These are phyloP conservation scores for Gopherus evgoodei DNA, from an alignment of 2,113 vertebrate species.

Conservation along the genomic window DNA sequence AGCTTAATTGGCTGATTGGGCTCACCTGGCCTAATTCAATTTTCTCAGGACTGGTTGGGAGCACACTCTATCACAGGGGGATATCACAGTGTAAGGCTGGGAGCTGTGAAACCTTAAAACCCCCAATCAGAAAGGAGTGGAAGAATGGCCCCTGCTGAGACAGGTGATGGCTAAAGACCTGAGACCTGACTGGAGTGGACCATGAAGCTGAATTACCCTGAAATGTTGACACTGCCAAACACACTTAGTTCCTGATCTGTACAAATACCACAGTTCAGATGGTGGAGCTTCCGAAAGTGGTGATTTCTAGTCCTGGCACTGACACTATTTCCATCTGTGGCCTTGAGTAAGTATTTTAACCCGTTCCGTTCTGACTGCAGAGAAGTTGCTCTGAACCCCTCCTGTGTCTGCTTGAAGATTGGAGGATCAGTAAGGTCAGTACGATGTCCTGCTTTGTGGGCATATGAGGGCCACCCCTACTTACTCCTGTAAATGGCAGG, in stretches of 20 bases:
- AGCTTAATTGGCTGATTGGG: not conserved
- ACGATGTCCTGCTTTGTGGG: not conserved
- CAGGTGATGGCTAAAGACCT: not conserved
- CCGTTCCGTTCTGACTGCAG: not conserved
- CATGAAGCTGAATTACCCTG: not conserved
- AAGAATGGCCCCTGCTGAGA: not conserved
- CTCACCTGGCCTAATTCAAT: not conserved
- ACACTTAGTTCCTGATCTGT: not conserved
- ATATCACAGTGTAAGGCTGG: not conserved
- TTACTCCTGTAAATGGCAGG: not conserved
- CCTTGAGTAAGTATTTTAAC: conserved; percentile 43
- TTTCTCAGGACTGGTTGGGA: not conserved
- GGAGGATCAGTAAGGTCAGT: not conserved
- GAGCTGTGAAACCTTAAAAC: not conserved
- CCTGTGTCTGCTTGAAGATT: not conserved
- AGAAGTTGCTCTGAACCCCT: not conserved
- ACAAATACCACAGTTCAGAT: not conserved
- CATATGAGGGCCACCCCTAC: not conserved
- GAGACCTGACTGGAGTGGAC: not conserved
- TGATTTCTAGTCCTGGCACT: not conserved
- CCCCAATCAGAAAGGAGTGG: not conserved
- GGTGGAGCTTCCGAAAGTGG: not conserved
- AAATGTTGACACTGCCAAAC: not conserved
- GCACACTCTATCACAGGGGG: not conserved
- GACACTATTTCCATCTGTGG: conserved; percentile 24